A percentile compares a stretch with the other conserved stretches of the same genome.
Conservation (phyloP, 1,140 invertebrate genomes). For the Diabrotica virgifera region DNA sequence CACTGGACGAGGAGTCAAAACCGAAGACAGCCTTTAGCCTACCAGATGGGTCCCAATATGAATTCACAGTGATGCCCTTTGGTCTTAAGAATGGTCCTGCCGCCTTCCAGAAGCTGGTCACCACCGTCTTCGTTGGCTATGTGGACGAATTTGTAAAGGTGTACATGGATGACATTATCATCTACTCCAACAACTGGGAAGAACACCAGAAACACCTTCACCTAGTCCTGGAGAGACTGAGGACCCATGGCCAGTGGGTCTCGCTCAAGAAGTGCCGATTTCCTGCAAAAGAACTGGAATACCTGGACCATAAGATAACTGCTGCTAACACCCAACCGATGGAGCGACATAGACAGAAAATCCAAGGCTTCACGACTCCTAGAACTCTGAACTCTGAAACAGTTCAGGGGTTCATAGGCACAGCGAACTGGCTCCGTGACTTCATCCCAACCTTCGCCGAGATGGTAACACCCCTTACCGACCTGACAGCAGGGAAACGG, state of each 20-base stretch:
- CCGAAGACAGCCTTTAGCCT: constrained; percentile 39
- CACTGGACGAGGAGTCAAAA: constrained; percentile 8
- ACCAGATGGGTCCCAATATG: constrained; percentile 30
- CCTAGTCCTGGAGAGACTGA: constrained; percentile 26
- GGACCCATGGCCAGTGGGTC: constrained; percentile 4
- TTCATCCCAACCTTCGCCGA: no score
- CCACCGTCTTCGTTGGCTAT: constrained; percentile 9
- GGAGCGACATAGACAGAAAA: no score
- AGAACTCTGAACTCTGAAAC: no score
- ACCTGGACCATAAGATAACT: constrained; percentile 26
- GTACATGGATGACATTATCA: constrained; percentile 35
- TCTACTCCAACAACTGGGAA: constrained; percentile 13
- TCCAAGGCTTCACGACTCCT: no score
- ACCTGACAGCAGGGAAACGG: no score
- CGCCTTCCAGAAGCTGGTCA: no score
- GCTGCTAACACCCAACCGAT: no score
- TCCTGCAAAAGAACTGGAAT: constrained; percentile 25
- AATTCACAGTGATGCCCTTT: constrained; percentile 39
- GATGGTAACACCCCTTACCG: no score
- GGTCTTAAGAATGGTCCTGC: constrained; percentile 39
- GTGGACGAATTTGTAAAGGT: constrained; percentile 32
- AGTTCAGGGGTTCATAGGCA: no score
- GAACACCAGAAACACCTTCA: constrained; percentile 6
- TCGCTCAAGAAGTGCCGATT: constrained; percentile 25
- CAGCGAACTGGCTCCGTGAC: no score